Evolutionary conservation across 1,140 invertebrate genomes (phyloP).

Genomic region (Sipha flava): DNA sequence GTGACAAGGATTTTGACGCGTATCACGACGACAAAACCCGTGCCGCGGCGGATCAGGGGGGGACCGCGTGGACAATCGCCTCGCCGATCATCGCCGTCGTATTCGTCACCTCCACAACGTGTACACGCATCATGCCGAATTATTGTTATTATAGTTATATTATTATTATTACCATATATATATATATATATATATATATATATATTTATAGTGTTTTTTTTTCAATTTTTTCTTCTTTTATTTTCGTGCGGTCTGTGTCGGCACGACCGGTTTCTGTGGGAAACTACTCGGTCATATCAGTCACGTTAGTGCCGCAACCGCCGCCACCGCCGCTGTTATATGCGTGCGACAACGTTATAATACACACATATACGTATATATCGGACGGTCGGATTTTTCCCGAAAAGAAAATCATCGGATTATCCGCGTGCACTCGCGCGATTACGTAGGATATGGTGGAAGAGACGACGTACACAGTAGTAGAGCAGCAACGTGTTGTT

Average conservation of each 20-base stretch:
- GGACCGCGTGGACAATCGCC: conserved; percentile 12
- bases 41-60: neutral
- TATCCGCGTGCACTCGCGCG: neutral
- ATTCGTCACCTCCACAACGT: neutral
- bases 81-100: neutral
- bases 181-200: neutral
- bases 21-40: conserved; percentile 27
- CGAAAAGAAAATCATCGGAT: conserved; percentile 28
- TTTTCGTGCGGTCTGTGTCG: conserved; percentile 13
- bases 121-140: conserved; percentile 29
- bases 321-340: neutral
- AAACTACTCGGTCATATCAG: conserved; percentile 29
- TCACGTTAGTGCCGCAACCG: neutral
- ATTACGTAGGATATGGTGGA: too few species aligned
- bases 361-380: neutral
- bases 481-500: too few species aligned
- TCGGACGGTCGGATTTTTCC: conserved; percentile 8
- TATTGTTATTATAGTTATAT: conserved; percentile 21
- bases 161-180: neutral
- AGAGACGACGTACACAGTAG: too few species aligned
- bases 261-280: conserved; percentile 32
- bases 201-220: neutral
- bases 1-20: conserved; percentile 27
- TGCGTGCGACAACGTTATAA: neutral
- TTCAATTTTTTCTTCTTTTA: neutral